Evolutionary conservation across 1,140 invertebrate species (phyloP), one percentile per base, ranked within the genome.

Genomic region (Cheumatopsyche charites): DNA sequence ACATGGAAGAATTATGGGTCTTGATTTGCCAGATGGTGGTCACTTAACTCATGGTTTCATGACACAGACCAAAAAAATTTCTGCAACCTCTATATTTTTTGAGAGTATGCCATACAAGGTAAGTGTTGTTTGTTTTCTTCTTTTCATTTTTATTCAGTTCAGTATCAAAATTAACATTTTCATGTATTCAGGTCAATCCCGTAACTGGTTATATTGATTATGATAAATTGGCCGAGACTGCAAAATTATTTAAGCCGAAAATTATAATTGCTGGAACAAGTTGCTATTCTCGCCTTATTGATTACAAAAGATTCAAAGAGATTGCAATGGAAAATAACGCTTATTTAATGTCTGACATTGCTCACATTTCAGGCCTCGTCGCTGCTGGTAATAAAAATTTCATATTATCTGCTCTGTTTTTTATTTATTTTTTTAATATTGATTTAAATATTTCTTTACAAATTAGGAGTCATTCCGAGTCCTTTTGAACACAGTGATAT

Each of bases 41-140:
- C 97, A 99, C 84, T 87, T 96, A 43, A 97, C 95, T 55, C 97
- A 98, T 80, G 97, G 91, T 41, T 98, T 97, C 81, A 94, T 94
- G 79, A 98, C 96, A 1, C 82, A 89, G 2, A 91, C 85, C 1
- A 98, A 97, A 80, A 97, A 95, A 83, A 95, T 99, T 25, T 99
- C 97, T 0, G 97, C 96, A 1, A 98, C 97, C 0, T 98, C 97
- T 0, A 92, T 98, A 45, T 99, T 97, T 85, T 99, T 99, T 81
- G 97, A 99, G 85, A 98, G 96, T 12, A 95, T 98, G 91, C 97
- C 97, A 3, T 99, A 99, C 79, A 98, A 98, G 84, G 91, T 97
- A 43, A 78, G 83, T 73, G 73, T 80, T 11, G 74, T 82, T 76
- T 82, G 84, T 17, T 17, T 67, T 67, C n/a, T 58, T 17, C 23